Evolutionary conservation across 2,888 invertebrate species (phyloP).

Genomic region (Zelleria hepariella): DNA sequence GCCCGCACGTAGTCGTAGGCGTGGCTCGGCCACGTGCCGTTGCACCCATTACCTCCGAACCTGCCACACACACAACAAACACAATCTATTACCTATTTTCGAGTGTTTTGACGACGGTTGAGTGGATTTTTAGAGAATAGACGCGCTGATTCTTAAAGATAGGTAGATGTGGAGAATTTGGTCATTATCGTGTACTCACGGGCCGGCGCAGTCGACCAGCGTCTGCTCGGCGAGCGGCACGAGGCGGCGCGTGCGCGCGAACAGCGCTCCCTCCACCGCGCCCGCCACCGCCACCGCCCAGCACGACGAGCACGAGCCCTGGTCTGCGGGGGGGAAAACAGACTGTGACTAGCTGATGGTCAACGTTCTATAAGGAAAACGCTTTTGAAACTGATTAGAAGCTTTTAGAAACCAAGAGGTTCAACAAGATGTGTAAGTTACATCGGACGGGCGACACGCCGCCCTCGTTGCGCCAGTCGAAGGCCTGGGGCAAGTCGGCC

Average conservation of each 20-base stretch:
- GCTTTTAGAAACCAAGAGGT: neutral
- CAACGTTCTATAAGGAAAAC: no score
- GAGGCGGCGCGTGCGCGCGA: constrained; percentile 32
- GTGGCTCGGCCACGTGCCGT: constrained; percentile 46
- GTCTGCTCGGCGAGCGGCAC: constrained; percentile 49
- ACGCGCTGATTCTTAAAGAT: no score
- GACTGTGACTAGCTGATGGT: no score
- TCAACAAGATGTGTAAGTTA: constrained; percentile 21
- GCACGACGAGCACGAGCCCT: constrained; percentile 45
- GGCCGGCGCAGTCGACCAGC: constrained; percentile 53
- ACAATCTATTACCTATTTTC: no score
- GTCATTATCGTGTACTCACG: constrained; percentile 23
- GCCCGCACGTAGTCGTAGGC: constrained; percentile 46
- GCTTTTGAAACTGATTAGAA: no score
- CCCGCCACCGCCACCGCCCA: constrained; percentile 61
- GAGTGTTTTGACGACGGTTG: no score
- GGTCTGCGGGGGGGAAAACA: constrained; percentile 28
- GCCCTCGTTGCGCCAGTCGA: constrained; percentile 52
- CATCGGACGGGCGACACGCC: constrained; percentile 49
- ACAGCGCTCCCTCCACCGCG: constrained; percentile 55
- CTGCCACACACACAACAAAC: constrained; percentile 25
- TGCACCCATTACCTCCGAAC: constrained; percentile 43
- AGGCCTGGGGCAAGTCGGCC: constrained; percentile 32
- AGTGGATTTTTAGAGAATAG: no score
- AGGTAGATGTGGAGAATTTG: no score